Evolutionary conservation across 2,888 invertebrate genomes (phyloP), one percentile per base, ranked within the genome.

Genomic region (Chymomyza caudatula): DNA sequence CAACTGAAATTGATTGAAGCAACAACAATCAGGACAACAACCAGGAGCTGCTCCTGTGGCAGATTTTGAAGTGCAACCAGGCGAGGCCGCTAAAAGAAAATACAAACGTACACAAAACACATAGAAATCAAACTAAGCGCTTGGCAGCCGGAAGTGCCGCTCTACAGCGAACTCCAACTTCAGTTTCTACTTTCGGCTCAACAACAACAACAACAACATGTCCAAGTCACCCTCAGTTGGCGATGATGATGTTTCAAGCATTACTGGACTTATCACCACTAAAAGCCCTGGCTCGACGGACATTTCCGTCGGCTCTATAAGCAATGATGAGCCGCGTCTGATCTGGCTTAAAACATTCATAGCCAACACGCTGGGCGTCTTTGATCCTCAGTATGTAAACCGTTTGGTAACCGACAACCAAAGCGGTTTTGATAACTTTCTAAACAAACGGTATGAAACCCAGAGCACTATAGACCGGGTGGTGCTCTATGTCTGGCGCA

Each of bases 331-430:
- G 80, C 92, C 91, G 25, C 92, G 95, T 60, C 89, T 94, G 19
- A 90, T 92, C 74, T 96, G 96, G 96, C 91, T 96, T 29, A 94
- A 93, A 86, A 92, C 94, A 1, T 92, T 92, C 65, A 92, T 95
- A 29, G 68, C 89, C 17, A 90, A 89, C 65, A 62, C 82, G 64
- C 60, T 90, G 58, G 90, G 90, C 4, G 88, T 90, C 19, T 87
- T 78, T 52, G 89, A 90, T n/a, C 85, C 88, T 3, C 71, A 84
- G 59, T 87, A 87, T 73, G 87, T 89, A 5, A 86, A 89, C 51
- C 65, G 75, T 2, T 67, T 89, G 49, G 65, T 90, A 49, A 71
- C 90, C 3, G 92, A 93, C 29, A 88, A 92, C 55, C 92, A 92
- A 71, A 90, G 92, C 47, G 90, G 91, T 65, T 88, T 94, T 47